Conservation (phyloP, 2,888 invertebrate genomes). For the Drosophila mercatorum region DNA sequence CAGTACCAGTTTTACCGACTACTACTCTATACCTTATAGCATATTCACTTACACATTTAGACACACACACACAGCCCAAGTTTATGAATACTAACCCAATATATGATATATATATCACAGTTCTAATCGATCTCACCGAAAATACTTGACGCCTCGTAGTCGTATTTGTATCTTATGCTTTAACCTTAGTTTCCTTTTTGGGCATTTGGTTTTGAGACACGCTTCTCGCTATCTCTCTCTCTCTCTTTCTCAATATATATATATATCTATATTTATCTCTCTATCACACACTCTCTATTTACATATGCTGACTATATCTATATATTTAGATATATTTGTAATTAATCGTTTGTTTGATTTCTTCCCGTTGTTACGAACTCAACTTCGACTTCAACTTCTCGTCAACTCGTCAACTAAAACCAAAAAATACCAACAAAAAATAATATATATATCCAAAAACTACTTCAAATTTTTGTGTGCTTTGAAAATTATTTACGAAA, state of each 20-base stretch:
- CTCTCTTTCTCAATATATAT: conserved; percentile 11
- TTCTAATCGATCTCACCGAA: conserved; percentile 41
- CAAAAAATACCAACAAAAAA: conserved; percentile 17
- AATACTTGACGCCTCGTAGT: conserved; percentile 45
- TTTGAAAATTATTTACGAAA: conserved; percentile 40
- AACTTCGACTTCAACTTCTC: conserved; percentile 72
- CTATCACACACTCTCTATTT: conserved; percentile 29
- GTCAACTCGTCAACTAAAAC: conserved; percentile 53
- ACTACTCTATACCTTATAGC: conserved; percentile 33
- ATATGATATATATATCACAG: conserved; percentile 43
- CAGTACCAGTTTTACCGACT: conserved; percentile 47
- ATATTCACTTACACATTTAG: conserved; percentile 24
- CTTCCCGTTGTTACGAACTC: conserved; percentile 72
- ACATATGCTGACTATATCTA: conserved; percentile 51
- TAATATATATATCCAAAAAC: conserved; percentile 13
- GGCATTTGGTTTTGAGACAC: conserved; percentile 59
- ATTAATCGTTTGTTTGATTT: conserved; percentile 78
- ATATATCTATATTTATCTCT: conserved; percentile 23
- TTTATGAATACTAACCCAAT: conserved; percentile 39
- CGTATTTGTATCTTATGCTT: conserved; percentile 47
- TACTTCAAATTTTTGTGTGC: conserved; percentile 64
- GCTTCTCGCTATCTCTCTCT: conserved; percentile 32
- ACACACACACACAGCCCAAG: conserved; percentile 58
- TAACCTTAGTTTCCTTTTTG: conserved; percentile 43
- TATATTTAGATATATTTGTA: conserved; percentile 67